Percentiles rank a stretch among this genome's conserved stretches.
Conservation (phyloP, 2,797 vertebrate species). For the Coregonus ussuriensis region DNA sequence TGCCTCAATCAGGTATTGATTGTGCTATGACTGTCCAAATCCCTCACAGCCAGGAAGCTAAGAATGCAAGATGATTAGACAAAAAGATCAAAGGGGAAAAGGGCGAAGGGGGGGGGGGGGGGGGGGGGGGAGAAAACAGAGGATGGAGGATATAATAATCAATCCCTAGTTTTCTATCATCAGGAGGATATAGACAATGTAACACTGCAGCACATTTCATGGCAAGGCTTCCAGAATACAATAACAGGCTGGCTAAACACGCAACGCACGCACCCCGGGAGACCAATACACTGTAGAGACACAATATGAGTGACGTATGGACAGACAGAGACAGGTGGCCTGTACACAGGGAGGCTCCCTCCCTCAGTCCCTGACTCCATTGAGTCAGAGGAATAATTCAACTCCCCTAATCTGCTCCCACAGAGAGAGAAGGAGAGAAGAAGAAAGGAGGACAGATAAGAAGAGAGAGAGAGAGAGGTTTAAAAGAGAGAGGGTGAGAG, state of each 20-base stretch:
- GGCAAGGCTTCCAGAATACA: neutral
- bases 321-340: neutral
- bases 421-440: neutral
- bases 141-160: neutral
- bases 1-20: no score
- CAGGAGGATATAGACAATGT: neutral
- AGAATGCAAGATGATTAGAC: neutral
- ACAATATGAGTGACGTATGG: no score
- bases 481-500: neutral
- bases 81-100: neutral
- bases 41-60: no score
- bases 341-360: neutral
- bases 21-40: neutral
- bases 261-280: neutral
- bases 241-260: constrained; percentile 35
- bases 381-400: neutral
- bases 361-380: neutral
- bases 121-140: neutral
- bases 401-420: neutral
- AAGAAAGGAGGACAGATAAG: neutral
- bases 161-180: neutral
- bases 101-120: no score
- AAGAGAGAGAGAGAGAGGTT: neutral
- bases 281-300: neutral
- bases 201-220: neutral